Base-by-base conservation (phyloP, 2,113 vertebrate genomes). In the Corynorhinus townsendii region DNA sequence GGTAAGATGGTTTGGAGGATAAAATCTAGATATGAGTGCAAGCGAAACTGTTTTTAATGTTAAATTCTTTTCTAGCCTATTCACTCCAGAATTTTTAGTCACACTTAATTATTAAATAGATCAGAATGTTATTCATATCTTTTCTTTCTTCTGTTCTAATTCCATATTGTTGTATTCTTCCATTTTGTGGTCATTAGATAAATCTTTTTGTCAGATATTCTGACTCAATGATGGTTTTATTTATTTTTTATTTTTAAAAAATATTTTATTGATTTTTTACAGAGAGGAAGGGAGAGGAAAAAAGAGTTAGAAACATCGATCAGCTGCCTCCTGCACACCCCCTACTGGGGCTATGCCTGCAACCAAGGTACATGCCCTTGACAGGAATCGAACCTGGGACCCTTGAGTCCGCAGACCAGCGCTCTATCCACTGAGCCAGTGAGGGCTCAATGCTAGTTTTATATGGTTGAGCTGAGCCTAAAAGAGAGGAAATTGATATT, bases 41-140 rank as follows among this genome's bases (percentile, higher is more conserved):
- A 68, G 9, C 64, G 19, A 89, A 89, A 73, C 28, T 11, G 2
- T 4, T 94, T 75, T 91, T 19, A 72, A 64, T 54, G 26, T 15
- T 89, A 30, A 81, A 17, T 71, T 96, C 11, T 81, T 95, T 96
- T 64, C 11, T 30, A 3, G 83, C 11, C 8, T 45, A n/a, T 86
- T 95, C 45, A 59, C 19, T 88, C 10, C 2, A 76, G 40, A 83
- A 83, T 86, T 95, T 95, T 90, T 90, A 96, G 66, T 45, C 47
- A 66, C 68, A 66, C 40, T 83, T 81, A 11, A 17, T 68, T 72
- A 81, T 43, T 30, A 89, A 86, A 76, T n/a, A 38, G 28, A 76
- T 84, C 28, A 52, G 14, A 2, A 82, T 84, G 94, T 95, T 96
- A 40, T 19, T 90, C 79, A 64, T 66, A 72, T 62, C 33, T 75